Evolutionary conservation across 2,797 vertebrate species (phyloP).

Genomic region (Poeciliopsis gracilis): DNA sequence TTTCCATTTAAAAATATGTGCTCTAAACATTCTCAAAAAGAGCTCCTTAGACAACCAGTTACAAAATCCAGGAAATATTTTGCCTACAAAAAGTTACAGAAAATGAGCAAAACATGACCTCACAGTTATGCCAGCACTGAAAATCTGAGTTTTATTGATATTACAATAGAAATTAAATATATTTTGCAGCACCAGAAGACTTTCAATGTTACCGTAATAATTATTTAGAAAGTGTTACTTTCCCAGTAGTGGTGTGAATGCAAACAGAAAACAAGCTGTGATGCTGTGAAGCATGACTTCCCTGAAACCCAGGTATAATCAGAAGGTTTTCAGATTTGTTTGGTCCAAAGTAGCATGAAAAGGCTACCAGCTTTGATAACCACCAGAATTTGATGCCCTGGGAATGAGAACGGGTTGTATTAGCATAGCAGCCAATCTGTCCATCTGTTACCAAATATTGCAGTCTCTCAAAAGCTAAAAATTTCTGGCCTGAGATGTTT

Average conservation of each 20-base stretch:
- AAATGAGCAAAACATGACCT: not conserved
- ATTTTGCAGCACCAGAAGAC: not conserved
- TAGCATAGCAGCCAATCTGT: not conserved
- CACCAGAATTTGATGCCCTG: slow-evolving; percentile 4
- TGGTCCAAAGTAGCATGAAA: slow-evolving; percentile 8
- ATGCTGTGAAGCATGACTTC: not conserved
- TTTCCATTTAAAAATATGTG: not conserved
- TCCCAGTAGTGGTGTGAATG: not conserved
- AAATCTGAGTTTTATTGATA: not conserved
- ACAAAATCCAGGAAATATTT: not conserved
- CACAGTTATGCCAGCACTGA: not conserved
- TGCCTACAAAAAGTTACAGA: not conserved
- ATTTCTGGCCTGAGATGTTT: slow-evolving; percentile 33
- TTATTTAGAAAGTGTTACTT: not conserved
- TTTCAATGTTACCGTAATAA: not conserved
- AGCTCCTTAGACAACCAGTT: not conserved
- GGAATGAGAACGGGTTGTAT: slow-evolving; percentile 7
- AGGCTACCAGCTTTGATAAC: slow-evolving; percentile 8
- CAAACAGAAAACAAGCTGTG: not conserved
- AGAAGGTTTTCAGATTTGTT: not conserved
- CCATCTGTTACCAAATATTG: slow-evolving; percentile 33
- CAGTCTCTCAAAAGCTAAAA: slow-evolving; percentile 28
- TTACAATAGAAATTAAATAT: not conserved
- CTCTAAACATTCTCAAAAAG: not conserved
- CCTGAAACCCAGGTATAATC: not conserved